Base-by-base conservation (phyloP, 2,888 invertebrate genomes). In the Ornithoptera priamus region DNA sequence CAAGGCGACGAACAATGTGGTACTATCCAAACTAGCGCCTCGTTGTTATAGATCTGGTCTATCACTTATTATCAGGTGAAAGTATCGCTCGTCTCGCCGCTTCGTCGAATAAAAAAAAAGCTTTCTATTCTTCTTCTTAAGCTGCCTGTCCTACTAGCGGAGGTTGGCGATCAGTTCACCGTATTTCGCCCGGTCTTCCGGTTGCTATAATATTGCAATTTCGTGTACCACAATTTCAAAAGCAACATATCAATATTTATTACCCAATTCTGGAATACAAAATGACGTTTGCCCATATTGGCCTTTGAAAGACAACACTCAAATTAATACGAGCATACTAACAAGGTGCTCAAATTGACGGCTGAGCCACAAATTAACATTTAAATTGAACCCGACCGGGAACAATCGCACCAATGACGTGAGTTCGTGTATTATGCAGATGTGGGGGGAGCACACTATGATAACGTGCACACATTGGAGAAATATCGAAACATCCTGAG, bases 321-420 rank as follows among this genome's bases (percentile, higher is more conserved):
- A 74, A 74, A 75, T 74, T 75, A 73, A 74, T 73, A 74, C 72
- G 70, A 66, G 72, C 73, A 72, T 74, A 73, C 72, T 74, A 70
- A 68, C 71, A 71, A 70, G 65, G 69, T 67, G 71, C 72, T 76
- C 76, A 76, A 77, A 76, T 74, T 74, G 75, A 70, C 69, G 71
- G 69, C 66, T 60, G 71, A 62, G 74, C 73, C 70, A 73, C 74
- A 75, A 75, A 81, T 84, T 83, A 84, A 78, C 83, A 82, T 84
- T 79, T 83, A 81, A 79, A 82, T 82, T 80, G 78, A 74, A 79
- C 74, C 69, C 73, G 72, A 73, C 74, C 74, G 72, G 68, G 74
- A 73, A 74, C 77, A 78, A 78, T 78, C 78, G 73, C 74, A 74
- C 72, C 75, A 77, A 77, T 76, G 77, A 76, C 77, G 75, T 77